A percentile compares a stretch with the other conserved stretches of the same genome.
Evolutionary conservation across 2,113 vertebrate genomes (phyloP).

Genomic region (Notothenia coriiceps): DNA sequence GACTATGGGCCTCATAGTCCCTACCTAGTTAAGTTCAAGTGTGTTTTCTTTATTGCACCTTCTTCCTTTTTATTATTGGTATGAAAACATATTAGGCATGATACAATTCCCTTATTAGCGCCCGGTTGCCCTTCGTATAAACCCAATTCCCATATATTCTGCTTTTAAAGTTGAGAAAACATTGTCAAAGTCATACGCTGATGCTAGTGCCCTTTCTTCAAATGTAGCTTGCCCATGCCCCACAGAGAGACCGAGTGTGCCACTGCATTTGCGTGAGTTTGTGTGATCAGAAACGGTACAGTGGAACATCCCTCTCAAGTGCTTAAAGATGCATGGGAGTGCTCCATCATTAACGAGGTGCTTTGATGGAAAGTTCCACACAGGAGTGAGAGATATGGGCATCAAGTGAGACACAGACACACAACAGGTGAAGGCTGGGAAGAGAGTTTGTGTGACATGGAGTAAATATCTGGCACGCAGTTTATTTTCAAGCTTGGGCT

Average conservation of each 20-base stretch:
- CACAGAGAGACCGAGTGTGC: too few relatives aligned
- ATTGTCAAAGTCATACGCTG: too few relatives aligned
- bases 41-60: background rate
- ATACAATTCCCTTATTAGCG: too few relatives aligned
- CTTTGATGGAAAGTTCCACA: slow-evolving; percentile 81
- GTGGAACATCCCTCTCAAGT: slow-evolving; percentile 64
- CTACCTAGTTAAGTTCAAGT: background rate
- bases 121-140: too few relatives aligned
- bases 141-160: too few relatives aligned
- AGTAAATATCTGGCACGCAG: slow-evolving; percentile 13
- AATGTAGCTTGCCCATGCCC: too few relatives aligned
- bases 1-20: background rate
- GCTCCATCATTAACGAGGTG: slow-evolving; percentile 78
- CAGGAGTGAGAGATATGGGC: slow-evolving; percentile 39
- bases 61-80: background rate
- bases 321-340: slow-evolving; percentile 80
- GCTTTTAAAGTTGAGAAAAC: too few relatives aligned
- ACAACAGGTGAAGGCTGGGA: background rate
- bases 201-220: too few relatives aligned
- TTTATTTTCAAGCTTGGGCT: slow-evolving; percentile 10
- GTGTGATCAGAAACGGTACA: slow-evolving; percentile 31
- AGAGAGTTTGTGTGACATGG: slow-evolving; percentile 6
- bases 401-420: slow-evolving; percentile 16
- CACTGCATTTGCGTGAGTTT: slow-evolving; percentile 11
- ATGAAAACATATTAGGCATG: background rate